These are phyloP conservation scores for Lochmaea capreae DNA, from an alignment of 2,888 invertebrate species.

Conservation along the genomic window DNA sequence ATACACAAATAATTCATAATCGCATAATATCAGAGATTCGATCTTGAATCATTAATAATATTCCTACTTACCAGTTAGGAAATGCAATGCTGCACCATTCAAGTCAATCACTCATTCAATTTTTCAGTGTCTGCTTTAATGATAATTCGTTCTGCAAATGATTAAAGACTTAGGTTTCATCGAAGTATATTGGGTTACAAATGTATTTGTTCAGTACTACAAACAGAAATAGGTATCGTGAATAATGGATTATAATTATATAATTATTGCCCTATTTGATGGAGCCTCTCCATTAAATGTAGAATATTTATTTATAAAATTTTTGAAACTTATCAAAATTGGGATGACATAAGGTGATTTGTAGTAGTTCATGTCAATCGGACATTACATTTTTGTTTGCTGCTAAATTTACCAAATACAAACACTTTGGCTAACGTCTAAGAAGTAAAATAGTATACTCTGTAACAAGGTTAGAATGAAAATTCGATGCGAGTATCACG, in stretches of 20 bases:
- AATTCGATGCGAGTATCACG: no score
- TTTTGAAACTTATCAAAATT: no score
- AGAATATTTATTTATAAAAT: background rate
- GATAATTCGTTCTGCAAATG: conserved; percentile 40
- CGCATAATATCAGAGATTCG: conserved; percentile 55
- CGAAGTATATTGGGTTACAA: conserved; percentile 32
- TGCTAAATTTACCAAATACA: no score
- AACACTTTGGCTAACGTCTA: no score
- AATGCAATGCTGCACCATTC: conserved; percentile 44
- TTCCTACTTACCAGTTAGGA: conserved; percentile 45
- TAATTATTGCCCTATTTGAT: background rate
- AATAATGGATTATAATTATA: background rate
- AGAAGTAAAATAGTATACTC: no score
- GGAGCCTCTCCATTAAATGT: background rate
- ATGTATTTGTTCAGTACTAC: conserved; percentile 15
- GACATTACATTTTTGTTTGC: no score
- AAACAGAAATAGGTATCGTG: background rate
- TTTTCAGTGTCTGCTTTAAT: conserved; percentile 37
- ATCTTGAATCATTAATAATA: conserved; percentile 60
- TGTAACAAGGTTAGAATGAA: no score
- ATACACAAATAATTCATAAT: conserved; percentile 57
- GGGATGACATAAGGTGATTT: no score
- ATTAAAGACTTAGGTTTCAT: conserved; percentile 36
- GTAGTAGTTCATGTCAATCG: no score
- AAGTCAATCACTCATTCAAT: conserved; percentile 44